Percentiles rank a stretch among this genome's conserved stretches.
Conservation (phyloP, 2,113 vertebrate species). For the Apistogramma diplotaenia region DNA sequence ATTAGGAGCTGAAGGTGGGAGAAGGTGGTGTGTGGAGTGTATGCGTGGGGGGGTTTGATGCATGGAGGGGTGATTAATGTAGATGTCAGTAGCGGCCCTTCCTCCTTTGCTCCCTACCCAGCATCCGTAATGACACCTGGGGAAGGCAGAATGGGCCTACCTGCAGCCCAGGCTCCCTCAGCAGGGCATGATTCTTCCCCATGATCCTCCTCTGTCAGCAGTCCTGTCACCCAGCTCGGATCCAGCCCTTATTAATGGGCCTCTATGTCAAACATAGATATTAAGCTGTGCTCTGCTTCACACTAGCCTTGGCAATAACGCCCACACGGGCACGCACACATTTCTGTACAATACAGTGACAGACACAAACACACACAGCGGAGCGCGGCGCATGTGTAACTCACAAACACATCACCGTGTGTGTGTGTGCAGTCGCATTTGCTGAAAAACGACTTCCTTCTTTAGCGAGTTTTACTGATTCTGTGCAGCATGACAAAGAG, state of each 20-base stretch:
- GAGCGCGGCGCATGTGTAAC: constrained; percentile 17
- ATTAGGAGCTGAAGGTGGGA: constrained; percentile 70
- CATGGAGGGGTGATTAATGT: constrained; percentile 78
- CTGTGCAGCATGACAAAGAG: constrained; percentile 29
- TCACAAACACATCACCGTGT: constrained; percentile 40
- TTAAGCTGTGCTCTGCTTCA: constrained; percentile 81
- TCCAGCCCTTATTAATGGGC: constrained; percentile 85
- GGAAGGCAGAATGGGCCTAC: constrained; percentile 64
- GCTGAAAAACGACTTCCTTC: constrained; percentile 61
- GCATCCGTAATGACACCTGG: constrained; percentile 81
- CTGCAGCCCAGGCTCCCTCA: constrained; percentile 72
- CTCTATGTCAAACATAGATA: constrained; percentile 83
- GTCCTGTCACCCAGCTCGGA: constrained; percentile 80
- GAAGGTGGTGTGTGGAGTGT: constrained; percentile 5
- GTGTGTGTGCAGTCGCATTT: constrained; percentile 9
- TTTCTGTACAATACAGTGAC: constrained; percentile 41
- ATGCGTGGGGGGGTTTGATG: background rate
- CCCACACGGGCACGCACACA: constrained; percentile 29
- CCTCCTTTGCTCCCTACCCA: constrained; percentile 52
- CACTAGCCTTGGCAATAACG: constrained; percentile 59
- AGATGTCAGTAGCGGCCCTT: constrained; percentile 74
- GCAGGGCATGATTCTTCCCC: constrained; percentile 78
- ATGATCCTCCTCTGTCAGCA: constrained; percentile 85
- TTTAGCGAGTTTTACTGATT: constrained; percentile 57
- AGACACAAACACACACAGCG: constrained; percentile 37